Conservation (phyloP, 2,797 vertebrate genomes). For the Sebastes alutus region DNA sequence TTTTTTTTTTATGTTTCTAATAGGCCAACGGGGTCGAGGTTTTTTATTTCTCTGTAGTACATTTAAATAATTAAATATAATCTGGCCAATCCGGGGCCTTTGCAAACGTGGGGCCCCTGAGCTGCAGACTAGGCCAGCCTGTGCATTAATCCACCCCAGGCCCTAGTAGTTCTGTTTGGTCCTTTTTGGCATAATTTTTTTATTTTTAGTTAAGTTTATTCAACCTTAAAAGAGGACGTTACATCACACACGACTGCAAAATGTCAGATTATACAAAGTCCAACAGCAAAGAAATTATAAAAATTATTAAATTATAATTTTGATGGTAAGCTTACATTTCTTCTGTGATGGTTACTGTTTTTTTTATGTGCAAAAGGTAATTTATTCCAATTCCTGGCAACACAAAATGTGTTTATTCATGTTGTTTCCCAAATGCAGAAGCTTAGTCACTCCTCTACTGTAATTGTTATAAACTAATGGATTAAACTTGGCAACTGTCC, state of each 20-base stretch:
- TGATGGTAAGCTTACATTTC: background rate
- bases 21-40: too few relatives aligned
- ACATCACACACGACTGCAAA: background rate
- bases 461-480: conserved; percentile 30
- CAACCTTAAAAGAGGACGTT: background rate
- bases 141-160: too few relatives aligned
- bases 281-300: background rate
- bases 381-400: background rate
- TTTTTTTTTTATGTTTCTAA: too few relatives aligned
- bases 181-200: background rate
- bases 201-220: background rate
- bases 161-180: background rate
- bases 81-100: too few relatives aligned
- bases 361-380: background rate
- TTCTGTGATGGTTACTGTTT: background rate
- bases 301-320: background rate
- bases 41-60: too few relatives aligned
- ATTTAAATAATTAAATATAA: too few relatives aligned
- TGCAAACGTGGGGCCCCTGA: too few relatives aligned
- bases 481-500: conserved; percentile 21
- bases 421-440: background rate
- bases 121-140: too few relatives aligned
- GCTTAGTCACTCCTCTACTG: conserved; percentile 29
- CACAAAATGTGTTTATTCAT: background rate
- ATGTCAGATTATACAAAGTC: background rate